Evolutionary conservation across 2,797 vertebrate genomes (phyloP), one percentile per base, ranked within the genome.

Genomic region (Sparidentex hasta): DNA sequence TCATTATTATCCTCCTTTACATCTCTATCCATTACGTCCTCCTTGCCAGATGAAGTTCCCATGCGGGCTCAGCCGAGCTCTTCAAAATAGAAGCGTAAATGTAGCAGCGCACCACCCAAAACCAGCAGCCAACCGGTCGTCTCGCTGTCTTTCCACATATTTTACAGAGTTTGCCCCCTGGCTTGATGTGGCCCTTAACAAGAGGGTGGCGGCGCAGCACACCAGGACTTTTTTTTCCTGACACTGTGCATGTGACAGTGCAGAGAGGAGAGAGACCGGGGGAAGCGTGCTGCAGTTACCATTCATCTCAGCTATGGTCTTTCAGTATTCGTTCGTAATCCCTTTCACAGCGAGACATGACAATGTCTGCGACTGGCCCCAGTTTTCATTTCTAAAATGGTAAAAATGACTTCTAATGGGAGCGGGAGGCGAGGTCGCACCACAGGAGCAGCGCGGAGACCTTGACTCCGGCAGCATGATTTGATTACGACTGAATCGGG

Each of bases 61-160:
- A 84, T 86, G 50, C 77, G 72, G 72, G 27, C 73, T 73, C 65
- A 41, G 71, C 64, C 71, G 66, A 73, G 52, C 38, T 68, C 71
- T 91, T 82, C 74, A 84, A 91, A 93, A 91, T 89, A 91, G 83
- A 90, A 72, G 75, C 69, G 43, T 76, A 77, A 78, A 67, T 65
- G 80, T 50, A 58, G 70, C 76, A 23, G 74, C n/a, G 77, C 74
- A 85, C 87, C 89, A 76, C 87, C 88, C 90, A 87, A 89, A 90
- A 88, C 87, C 90, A 86, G 76, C 57, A 78, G 85, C 46, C 81
- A 56, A 80, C 51, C 74, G 14, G 82, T 66, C 64, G 75, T 84
- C 84, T 81, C 74, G 6, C 64, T 56, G 81, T 81, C 79, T 78
- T 83, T 77, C 14, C 71, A 77, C 58, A 65, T 57, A 74, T 66